Evolutionary conservation across 64 coral and sea anemone genomes (phyloP).

Genomic region (Montipora cactus): DNA sequence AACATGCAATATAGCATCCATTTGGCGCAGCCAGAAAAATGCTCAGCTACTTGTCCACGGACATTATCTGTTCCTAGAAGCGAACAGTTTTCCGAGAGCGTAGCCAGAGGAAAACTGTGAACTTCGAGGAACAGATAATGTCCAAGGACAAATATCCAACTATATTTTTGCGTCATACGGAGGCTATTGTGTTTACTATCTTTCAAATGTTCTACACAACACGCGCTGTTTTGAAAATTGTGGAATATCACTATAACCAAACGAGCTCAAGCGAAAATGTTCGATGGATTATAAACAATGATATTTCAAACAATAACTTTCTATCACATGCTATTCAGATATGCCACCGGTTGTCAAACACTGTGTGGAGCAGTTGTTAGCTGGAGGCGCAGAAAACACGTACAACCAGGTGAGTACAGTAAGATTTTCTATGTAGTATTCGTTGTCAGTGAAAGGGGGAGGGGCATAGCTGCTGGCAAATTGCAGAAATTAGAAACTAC

Average conservation of each 20-base stretch:
- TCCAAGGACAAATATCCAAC: too few relatives aligned
- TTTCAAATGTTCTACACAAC: too few relatives aligned
- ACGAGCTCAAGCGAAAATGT: not conserved
- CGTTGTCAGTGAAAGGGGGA: not conserved
- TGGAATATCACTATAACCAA: not conserved
- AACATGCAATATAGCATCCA: too few relatives aligned
- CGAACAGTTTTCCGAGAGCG: too few relatives aligned
- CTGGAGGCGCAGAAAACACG: not conserved
- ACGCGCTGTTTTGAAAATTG: too few relatives aligned
- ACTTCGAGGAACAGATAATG: too few relatives aligned
- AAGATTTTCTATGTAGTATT: conserved; percentile 5
- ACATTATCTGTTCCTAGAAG: too few relatives aligned
- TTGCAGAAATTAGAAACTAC: not conserved
- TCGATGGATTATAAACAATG: not conserved
- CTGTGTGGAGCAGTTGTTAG: not conserved
- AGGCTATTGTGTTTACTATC: too few relatives aligned
- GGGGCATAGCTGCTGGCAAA: not conserved
- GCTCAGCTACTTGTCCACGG: too few relatives aligned
- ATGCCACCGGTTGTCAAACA: conserved; percentile 4
- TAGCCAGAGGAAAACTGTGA: too few relatives aligned
- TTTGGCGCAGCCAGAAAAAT: too few relatives aligned
- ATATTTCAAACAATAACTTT: not conserved
- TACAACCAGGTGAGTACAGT: not conserved
- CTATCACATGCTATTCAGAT: not conserved
- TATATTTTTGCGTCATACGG: too few relatives aligned